Base-by-base conservation (phyloP, 2,888 invertebrate species). In the Drosophila niveifrons region DNA sequence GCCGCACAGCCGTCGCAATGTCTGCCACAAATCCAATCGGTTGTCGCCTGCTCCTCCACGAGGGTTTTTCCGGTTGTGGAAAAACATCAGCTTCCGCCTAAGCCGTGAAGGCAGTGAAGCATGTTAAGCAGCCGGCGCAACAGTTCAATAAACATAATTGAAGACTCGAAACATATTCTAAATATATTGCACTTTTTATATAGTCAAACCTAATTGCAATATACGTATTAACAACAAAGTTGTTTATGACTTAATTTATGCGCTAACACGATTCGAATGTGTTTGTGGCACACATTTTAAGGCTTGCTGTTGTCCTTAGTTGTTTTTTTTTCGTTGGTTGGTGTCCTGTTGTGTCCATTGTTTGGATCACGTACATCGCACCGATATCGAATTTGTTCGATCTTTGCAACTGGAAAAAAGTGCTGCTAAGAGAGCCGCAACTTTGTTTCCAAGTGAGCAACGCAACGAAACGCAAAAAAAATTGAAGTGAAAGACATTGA, bases 1-100 rank as follows among this genome's bases (percentile, higher is more conserved):
- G 91, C 91, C 89, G 85, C 89, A 82, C 88, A 88, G 90, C 83
- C 88, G 81, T 85, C 82, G 57, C 63, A 58, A 64, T 73, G 86
- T 88, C 88, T 83, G 83, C 86, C 83, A 73, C 86, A 85, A 78
- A 80, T 88, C 88, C 78, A 83, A 82, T 80, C 67, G 88, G 80
- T 79, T 79, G 66, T 39, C 64, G 53, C 58, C 58, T 43, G 63
- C 59, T 31, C 50, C 59, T 31, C 50, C 55, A 28, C 41, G 41
- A 57, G 66, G 39, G 74, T 65, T 82, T 76, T 82, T 83, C 87
- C 78, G 88, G 70, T 66, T 66, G 78, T 61, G 78, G 75, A 78
- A 71, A 78, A 74, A 74, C 74, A 78, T 41, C 74, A 65, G 81
- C 83, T 86, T 85, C 88, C 88, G 80, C 55, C 28, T 47, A 56